phyloP scores from a whole-genome alignment of 2,113 vertebrate species.

The Sciurus niger region DNA sequence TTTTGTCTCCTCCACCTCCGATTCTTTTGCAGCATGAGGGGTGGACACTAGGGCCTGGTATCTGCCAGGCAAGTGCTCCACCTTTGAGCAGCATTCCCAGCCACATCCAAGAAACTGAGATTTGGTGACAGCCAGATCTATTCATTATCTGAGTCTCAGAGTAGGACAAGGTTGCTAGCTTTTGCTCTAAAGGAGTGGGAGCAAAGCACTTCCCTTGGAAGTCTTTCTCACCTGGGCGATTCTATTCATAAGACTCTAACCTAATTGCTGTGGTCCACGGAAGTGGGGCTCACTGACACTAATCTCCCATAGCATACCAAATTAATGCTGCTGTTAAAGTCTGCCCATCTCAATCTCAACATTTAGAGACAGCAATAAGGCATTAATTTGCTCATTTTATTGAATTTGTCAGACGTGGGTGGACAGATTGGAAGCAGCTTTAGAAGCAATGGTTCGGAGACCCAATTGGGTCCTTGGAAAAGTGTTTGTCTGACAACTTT shows the following conservation, averaged over 20 bases:
- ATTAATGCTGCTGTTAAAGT: neutral
- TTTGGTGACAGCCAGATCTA: fast-evolving
- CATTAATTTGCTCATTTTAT: constrained; percentile 62
- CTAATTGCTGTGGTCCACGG: constrained; percentile 66
- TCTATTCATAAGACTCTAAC: constrained; percentile 46
- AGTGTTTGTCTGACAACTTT: neutral
- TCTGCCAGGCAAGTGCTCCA: neutral
- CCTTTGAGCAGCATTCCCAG: no score
- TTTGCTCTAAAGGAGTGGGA: constrained; percentile 29
- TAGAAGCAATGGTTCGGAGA: constrained; percentile 51
- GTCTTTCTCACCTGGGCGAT: neutral
- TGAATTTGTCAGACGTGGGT: neutral
- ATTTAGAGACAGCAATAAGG: constrained; percentile 54
- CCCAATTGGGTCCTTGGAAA: neutral
- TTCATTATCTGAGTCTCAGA: neutral
- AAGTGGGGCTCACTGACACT: constrained; percentile 32
- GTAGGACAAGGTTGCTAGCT: neutral
- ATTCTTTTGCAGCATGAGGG: neutral
- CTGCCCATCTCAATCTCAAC: constrained; percentile 60
- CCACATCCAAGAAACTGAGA: neutral
- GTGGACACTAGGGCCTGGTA: neutral
- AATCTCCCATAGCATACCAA: constrained; percentile 56
- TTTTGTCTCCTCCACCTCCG: neutral
- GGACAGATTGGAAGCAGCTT: neutral
- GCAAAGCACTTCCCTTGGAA: neutral